A percentile compares a stretch with the other conserved stretches of the same genome.
These are phyloP conservation scores for Trachops cirrhosus DNA, from an alignment of 2,797 vertebrate genomes.

Conservation along the genomic window DNA sequence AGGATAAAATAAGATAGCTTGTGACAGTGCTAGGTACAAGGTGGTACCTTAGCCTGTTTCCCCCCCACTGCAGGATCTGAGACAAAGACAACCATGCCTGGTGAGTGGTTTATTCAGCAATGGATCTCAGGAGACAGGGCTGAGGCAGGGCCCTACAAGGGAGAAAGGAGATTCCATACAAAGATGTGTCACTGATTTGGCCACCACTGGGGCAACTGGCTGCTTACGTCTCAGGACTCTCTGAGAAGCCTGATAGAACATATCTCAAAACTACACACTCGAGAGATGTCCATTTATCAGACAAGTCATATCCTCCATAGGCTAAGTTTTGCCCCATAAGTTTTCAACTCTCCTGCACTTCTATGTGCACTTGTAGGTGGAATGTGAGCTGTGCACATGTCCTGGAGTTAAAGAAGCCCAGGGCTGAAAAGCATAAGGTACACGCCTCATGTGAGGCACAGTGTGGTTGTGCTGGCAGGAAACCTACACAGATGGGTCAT, in stretches of 20 bases:
- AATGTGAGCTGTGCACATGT: background rate
- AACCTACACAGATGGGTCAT: background rate
- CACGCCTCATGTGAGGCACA: rapidly evolving
- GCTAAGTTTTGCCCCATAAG: background rate
- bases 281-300: background rate
- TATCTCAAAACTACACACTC: background rate
- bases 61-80: background rate
- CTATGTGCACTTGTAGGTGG: background rate
- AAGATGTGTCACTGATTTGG: background rate
- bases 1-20: background rate
- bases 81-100: background rate
- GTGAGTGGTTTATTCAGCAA: background rate
- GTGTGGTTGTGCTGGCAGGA: background rate
- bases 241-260: background rate
- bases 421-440: background rate
- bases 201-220: too few species aligned
- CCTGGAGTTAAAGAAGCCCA: background rate
- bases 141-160: background rate
- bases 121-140: background rate
- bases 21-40: background rate
- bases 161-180: background rate
- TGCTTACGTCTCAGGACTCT: background rate
- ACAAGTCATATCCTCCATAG: background rate
- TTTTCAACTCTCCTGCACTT: background rate
- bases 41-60: background rate